These are phyloP conservation scores for Odontothrips loti DNA, from an alignment of 2,888 invertebrate species.

Conservation along the genomic window DNA sequence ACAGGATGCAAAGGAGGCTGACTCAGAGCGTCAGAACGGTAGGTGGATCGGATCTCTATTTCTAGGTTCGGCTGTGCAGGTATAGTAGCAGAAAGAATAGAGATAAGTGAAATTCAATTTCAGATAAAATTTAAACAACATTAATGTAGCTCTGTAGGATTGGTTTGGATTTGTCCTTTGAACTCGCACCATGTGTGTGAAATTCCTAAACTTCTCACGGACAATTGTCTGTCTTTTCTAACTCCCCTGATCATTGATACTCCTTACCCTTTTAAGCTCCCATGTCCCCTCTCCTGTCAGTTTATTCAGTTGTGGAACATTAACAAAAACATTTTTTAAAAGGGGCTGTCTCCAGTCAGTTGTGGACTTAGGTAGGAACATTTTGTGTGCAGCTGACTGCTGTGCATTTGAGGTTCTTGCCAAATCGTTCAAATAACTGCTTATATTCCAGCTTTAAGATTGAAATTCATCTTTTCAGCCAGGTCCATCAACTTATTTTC, in stretches of 20 bases:
- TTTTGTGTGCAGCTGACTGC: too few species aligned
- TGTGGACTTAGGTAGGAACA: too few species aligned
- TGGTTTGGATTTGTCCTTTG: conserved; percentile 2
- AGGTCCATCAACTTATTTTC: too few species aligned
- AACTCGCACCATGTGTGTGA: neutral
- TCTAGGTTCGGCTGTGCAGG: conserved; percentile 1
- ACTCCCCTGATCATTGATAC: neutral
- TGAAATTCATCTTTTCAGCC: too few species aligned
- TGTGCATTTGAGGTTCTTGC: too few species aligned
- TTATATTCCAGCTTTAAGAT: too few species aligned
- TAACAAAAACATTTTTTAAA: too few species aligned
- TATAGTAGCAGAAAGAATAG: conserved; percentile 17
- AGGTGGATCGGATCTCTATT: conserved; percentile 22
- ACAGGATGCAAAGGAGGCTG: conserved; percentile 5
- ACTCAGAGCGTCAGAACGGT: conserved; percentile 19
- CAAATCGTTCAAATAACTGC: too few species aligned
- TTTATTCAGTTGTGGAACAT: too few species aligned
- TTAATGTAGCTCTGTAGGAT: conserved; percentile 14
- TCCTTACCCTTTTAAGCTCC: too few species aligned
- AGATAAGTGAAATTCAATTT: neutral
- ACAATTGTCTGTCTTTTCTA: neutral
- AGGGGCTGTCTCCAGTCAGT: too few species aligned
- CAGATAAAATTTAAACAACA: neutral
- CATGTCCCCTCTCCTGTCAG: too few species aligned
- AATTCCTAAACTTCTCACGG: neutral